phyloP scores from a whole-genome alignment of 37 sponge, comb jelly and placozoan genomes.

The Oscarella lobularis region DNA sequence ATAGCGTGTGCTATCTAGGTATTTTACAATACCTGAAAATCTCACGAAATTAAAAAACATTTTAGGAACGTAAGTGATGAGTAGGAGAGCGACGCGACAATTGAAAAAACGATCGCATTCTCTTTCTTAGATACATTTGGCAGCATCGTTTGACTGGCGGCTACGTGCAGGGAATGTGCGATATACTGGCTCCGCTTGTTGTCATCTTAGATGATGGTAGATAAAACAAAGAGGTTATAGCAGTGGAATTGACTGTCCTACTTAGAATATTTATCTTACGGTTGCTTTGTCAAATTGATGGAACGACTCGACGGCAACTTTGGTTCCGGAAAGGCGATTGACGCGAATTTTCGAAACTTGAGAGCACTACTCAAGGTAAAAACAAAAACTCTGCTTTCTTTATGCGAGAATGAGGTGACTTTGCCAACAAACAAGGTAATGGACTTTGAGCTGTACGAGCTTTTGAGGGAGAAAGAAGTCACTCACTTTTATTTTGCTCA shows the following conservation, averaged over 20 bases:
- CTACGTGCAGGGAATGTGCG: slow-evolving; percentile 90
- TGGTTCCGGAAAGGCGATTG: slow-evolving; percentile 19
- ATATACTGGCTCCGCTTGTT: slow-evolving; percentile 84
- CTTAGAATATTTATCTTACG: too few species aligned
- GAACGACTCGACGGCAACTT: slow-evolving; percentile 30
- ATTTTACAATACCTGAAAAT: slow-evolving; percentile 27
- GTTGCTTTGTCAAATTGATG: slow-evolving; percentile 59
- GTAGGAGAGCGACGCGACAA: not conserved
- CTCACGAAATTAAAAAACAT: slow-evolving; percentile 49
- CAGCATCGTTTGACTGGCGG: slow-evolving; percentile 41
- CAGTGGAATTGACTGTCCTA: too few species aligned
- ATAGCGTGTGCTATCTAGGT: slow-evolving; percentile 8
- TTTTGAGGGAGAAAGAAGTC: slow-evolving; percentile 54
- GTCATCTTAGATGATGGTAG: slow-evolving; percentile 63
- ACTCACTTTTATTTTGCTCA: slow-evolving; percentile 80
- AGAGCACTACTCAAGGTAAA: slow-evolving; percentile 47
- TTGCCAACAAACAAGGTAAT: slow-evolving; percentile 62
- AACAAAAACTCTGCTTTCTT: not conserved
- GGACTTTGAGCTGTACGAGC: slow-evolving; percentile 77
- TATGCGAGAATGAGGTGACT: not conserved
- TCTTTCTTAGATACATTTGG: slow-evolving; percentile 61
- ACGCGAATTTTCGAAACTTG: slow-evolving; percentile 39
- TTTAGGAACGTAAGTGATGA: slow-evolving; percentile 25
- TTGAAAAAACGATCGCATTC: slow-evolving; percentile 1
- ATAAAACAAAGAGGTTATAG: too few species aligned